A percentile compares a stretch with the other conserved stretches of the same genome.
Evolutionary conservation across 2,113 vertebrate genomes (phyloP).

Genomic region (Etheostoma cragini): DNA sequence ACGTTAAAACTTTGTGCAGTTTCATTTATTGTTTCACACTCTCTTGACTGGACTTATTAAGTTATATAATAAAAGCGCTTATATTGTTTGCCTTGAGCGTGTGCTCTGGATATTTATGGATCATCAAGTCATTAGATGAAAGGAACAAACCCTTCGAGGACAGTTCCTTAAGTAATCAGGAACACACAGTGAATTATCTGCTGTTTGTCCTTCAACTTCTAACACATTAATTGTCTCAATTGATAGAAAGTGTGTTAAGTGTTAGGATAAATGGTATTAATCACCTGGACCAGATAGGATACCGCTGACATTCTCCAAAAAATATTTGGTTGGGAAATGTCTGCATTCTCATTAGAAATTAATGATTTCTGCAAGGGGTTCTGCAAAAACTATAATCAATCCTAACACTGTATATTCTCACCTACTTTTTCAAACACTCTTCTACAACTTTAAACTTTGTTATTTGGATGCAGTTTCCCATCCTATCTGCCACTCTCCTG

Average conservation of each 20-base stretch:
- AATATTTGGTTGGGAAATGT: neutral
- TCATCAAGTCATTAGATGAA: neutral
- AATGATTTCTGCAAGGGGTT: neutral
- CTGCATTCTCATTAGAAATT: neutral
- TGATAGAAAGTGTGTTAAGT: neutral
- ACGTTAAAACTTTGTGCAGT: slow-evolving; percentile 6
- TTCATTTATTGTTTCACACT: slow-evolving; percentile 31
- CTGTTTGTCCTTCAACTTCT: neutral
- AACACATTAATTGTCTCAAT: neutral
- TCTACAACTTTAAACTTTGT: neutral
- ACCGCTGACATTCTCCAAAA: neutral
- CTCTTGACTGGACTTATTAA: slow-evolving; percentile 29
- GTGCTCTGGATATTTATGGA: neutral
- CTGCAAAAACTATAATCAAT: neutral
- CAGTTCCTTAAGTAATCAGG: neutral
- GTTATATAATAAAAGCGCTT: slow-evolving; percentile 7
- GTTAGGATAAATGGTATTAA: neutral
- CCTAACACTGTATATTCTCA: neutral
- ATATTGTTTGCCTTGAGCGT: neutral
- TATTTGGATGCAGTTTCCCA: neutral
- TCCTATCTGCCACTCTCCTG: neutral
- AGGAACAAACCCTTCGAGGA: neutral
- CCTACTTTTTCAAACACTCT: neutral
- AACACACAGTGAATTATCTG: neutral
- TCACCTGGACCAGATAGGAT: neutral